phyloP scores from a whole-genome alignment of 1,140 invertebrate species.

The Scaptomyza hsui region DNA sequence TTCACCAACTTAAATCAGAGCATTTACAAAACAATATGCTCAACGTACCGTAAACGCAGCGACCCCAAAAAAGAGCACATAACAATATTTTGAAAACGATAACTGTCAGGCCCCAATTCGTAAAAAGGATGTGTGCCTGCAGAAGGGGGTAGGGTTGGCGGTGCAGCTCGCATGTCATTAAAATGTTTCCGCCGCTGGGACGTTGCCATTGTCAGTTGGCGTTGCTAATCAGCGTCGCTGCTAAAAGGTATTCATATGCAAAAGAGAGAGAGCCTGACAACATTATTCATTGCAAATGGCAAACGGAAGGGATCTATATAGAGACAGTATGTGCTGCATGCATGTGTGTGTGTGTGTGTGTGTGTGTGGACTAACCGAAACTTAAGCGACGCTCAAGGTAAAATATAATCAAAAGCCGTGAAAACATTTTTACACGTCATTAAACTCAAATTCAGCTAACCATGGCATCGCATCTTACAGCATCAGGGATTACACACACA shows the following conservation, averaged over 20 bases:
- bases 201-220: conserved; percentile 67
- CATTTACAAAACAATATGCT: conserved; percentile 54
- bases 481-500: conserved; percentile 49
- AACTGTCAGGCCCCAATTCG: conserved; percentile 55
- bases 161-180: conserved; percentile 75
- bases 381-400: conserved; percentile 76
- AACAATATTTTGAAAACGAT: conserved; percentile 76
- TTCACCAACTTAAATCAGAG: conserved; percentile 62
- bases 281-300: conserved; percentile 79
- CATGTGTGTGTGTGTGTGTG: conserved; percentile 8
- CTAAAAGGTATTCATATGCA: conserved; percentile 79
- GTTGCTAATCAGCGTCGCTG: conserved; percentile 72
- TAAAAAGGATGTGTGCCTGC: too few species aligned
- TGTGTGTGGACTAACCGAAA: conserved; percentile 36
- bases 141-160: too few species aligned
- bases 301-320: conserved; percentile 73
- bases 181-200: conserved; percentile 67
- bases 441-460: conserved; percentile 82
- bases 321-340: conserved; percentile 12
- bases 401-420: conserved; percentile 83
- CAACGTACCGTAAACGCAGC: conserved; percentile 56
- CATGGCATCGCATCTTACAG: conserved; percentile 74
- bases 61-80: conserved; percentile 49
- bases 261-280: conserved; percentile 48
- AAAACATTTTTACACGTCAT: conserved; percentile 83